Base-by-base conservation (phyloP, 30 jellyfish, hydroid and myxozoan species). In the Chironex yamaguchii region DNA sequence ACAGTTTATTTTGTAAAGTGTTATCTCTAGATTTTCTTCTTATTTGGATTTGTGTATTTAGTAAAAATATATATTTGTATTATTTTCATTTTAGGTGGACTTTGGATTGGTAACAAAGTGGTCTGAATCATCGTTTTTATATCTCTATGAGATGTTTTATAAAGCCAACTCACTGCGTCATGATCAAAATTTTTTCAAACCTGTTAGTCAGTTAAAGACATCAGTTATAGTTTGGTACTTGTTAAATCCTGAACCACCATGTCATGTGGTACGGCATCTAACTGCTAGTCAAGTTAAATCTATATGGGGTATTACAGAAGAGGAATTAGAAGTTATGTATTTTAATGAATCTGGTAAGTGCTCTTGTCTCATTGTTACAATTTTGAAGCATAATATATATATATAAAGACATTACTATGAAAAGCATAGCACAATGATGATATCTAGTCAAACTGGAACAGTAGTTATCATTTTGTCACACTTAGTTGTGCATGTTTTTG, bases 231-330 rank as follows among this genome's bases (percentile, higher is more conserved):
- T 92, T 3, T 92, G 98, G 98, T 92, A 92, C 53, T 62, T 92
- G 29, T 81, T 92, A 76, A 92, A 92, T 76, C 97, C 96, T 12
- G 92, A 79, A 49, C 97, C 98, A 22, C 98, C 98, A 4, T 92
- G 98, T 82, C 98, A 86, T 67, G 98, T 87, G 12, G 98, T 92
- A 11, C 81, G 98, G 24, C 98, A 92, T 50, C 90, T 92, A 20
- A 92, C 98, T 1, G 97, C 98, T 9, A 92, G 98, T 52, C 98
- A 92, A 65, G 98, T 92, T 42, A 92, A 92, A 54, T 92, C 98
- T 51, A 92, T 92, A 67, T 92, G 98, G 98, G 97, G 98, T 2
- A 87, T 92, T 25, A 92, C 98, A n/a, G 98, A 92, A 51, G 97
- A 92, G 30, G 98, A 92, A 71, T 85, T 92, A 49, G 98, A 92